Conservation (phyloP, 1,140 invertebrate genomes). For the roundworm (Caenorhabditis elegans) region WBcel235 BX284604.4:10981501-10982000, state of each 20-base stretch:
- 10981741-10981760: not conserved
- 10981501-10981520: not conserved
- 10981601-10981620: not conserved
- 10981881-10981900: not conserved
- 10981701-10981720: too few relatives aligned
- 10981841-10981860: not conserved
- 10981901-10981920: not conserved
- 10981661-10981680: slow-evolving; percentile 28
- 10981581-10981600: too few relatives aligned
- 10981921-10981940: too few relatives aligned
- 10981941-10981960: not conserved
- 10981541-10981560: not conserved
- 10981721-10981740: not conserved
- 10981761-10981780: not conserved
- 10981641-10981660: not conserved
- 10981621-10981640: not conserved
- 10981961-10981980: not conserved
- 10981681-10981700: not conserved
- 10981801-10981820: too few relatives aligned
- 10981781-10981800: too few relatives aligned
- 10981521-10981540: not conserved
- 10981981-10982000: not conserved
- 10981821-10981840: too few relatives aligned
- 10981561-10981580: too few relatives aligned
- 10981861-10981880: too few relatives aligned